Conservation (phyloP, 1,140 invertebrate species). For the Chironomus striatipennis region DNA sequence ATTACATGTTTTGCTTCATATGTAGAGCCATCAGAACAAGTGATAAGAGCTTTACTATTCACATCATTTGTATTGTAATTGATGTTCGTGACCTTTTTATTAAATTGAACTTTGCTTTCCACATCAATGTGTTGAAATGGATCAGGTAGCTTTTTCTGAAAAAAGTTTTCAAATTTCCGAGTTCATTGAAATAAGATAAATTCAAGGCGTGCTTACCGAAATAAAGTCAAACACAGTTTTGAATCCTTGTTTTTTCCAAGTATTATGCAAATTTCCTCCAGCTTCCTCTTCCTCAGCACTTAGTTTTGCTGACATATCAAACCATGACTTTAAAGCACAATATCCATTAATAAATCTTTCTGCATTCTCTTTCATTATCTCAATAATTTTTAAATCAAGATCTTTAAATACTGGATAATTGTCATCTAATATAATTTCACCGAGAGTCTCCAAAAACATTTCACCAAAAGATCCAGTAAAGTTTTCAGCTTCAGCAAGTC, state of each 20-base stretch:
- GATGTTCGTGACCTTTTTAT: not conserved
- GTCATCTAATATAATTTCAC: conserved; percentile 26
- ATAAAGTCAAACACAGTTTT: conserved; percentile 49
- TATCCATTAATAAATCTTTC: conserved; percentile 46
- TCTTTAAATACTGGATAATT: conserved; percentile 28
- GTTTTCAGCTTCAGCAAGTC: conserved; percentile 32
- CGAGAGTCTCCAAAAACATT: conserved; percentile 30
- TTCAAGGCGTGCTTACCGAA: conserved; percentile 45
- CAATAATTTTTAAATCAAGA: conserved; percentile 32
- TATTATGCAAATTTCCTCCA: conserved; percentile 47
- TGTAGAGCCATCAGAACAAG: conserved; percentile 65
- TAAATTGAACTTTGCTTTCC: not conserved
- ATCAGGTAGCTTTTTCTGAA: not conserved
- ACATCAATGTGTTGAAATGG: not conserved
- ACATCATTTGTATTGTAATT: not conserved
- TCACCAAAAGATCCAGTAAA: conserved; percentile 41
- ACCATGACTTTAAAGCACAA: conserved; percentile 51
- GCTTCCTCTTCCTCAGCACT: conserved; percentile 48
- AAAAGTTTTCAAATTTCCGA: too few species aligned
- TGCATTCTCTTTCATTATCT: conserved; percentile 45
- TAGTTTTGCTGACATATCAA: conserved; percentile 48
- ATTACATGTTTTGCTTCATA: conserved; percentile 71
- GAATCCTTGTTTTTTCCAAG: conserved; percentile 57
- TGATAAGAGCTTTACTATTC: conserved; percentile 39
- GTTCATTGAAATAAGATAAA: too few species aligned